Evolutionary conservation across 2,888 invertebrate genomes (phyloP).

Genomic region (Hydrotaea cyrtoneurina): DNA sequence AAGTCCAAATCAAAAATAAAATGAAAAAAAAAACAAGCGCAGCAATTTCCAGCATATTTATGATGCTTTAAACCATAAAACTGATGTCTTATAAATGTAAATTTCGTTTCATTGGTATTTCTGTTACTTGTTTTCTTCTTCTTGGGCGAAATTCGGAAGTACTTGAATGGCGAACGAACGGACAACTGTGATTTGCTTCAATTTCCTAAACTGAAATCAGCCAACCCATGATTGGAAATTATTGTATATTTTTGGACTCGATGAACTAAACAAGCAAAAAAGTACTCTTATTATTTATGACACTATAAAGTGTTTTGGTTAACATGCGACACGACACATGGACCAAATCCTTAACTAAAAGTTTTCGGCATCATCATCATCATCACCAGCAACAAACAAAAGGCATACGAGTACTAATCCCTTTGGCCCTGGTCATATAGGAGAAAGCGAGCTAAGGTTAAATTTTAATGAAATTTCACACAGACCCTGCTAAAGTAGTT

Average conservation of each 20-base stretch:
- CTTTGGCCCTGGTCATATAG: too few species aligned
- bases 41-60: background rate
- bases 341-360: background rate
- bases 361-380: background rate
- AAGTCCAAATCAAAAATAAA: background rate
- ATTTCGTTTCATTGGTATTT: background rate
- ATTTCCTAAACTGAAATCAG: background rate
- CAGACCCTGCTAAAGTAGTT: too few species aligned
- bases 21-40: background rate
- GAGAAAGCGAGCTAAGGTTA: too few species aligned
- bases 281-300: background rate
- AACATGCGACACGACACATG: background rate
- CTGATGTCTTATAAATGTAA: constrained; percentile 7
- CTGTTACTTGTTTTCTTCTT: background rate
- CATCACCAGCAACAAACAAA: too few species aligned
- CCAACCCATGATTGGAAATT: background rate
- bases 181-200: constrained; percentile 1
- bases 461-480: too few species aligned
- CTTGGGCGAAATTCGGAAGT: background rate
- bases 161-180: too few species aligned
- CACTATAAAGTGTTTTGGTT: constrained; percentile 12
- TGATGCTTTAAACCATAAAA: background rate
- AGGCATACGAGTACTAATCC: too few species aligned
- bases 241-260: background rate
- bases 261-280: background rate